Base-by-base conservation (phyloP, 2,888 invertebrate species). In the Troilus luridus region DNA sequence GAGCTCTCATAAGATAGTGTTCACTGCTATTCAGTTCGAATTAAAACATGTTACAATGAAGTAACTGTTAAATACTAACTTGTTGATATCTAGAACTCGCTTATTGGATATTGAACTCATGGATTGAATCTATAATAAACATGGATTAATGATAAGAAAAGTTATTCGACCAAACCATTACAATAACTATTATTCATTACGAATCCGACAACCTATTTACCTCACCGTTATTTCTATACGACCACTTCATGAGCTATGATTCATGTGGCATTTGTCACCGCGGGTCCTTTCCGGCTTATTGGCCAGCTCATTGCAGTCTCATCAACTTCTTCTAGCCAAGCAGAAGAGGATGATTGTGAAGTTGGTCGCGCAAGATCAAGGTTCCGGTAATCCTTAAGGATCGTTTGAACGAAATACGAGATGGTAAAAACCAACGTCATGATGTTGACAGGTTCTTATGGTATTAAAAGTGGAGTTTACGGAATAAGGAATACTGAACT, bases 351-450 rank as follows among this genome's bases (percentile, higher is more conserved):
- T n/a, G 64, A 64, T 64, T 3, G n/a, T n/a, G 64, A 2, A 1
- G 11, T 9, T 11, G 11, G 64, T 2, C 1, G 0, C 1, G 8
- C 10, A 5, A 0, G 3, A n/a, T n/a, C 21, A 5, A 21, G n/a
- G 64, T 24, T 67, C 67, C 24, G 24, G 67, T 67, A 24, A 67
- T 67, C 24, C 24, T 9, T 11, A 14, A 67, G 24, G 12, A 64
- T n/a, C 64, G 64, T 64, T 27, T 2, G 3, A 14, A 67, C 24
- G 24, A 67, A 12, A 27, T 67, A 67, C 11, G 67, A 67, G 67
- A 24, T 24, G 24, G 24, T 67, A 24, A 67, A 24, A 67, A 67
- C 24, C 24, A 41, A 41, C 41, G 5, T 41, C 41, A 1, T 41
- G 41, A 24, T 14, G 24, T 12, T 67, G 67, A 14, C 24, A 67